phyloP scores from a whole-genome alignment of 2,797 vertebrate genomes.

The Rhinoraja longicauda region DNA sequence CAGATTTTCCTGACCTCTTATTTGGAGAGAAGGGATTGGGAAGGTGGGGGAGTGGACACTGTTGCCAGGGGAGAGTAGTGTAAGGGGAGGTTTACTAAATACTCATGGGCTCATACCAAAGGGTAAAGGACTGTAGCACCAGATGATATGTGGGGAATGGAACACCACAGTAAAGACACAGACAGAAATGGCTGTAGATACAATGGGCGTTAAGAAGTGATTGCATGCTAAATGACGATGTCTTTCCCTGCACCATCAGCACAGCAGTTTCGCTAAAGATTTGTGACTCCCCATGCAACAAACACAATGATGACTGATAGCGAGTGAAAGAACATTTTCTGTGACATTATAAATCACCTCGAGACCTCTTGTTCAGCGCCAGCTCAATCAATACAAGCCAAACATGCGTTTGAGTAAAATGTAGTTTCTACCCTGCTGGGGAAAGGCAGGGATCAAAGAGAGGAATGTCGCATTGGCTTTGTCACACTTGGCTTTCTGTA shows the following conservation, averaged over 20 bases:
- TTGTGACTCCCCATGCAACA: neutral
- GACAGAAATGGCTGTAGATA: neutral
- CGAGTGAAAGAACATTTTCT: neutral
- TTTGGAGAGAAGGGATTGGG: neutral
- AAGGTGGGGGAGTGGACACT: neutral
- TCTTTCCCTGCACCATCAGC: neutral
- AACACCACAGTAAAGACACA: neutral
- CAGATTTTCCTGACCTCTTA: neutral
- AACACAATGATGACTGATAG: neutral
- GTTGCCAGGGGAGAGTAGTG: too few relatives aligned
- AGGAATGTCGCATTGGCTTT: neutral
- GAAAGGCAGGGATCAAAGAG: conserved; percentile 20
- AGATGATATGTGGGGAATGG: neutral
- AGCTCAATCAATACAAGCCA: neutral
- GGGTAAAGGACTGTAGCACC: neutral
- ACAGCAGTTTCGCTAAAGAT: neutral
- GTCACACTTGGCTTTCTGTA: neutral
- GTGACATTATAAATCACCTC: conserved; percentile 9
- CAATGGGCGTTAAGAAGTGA: neutral
- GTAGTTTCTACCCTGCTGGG: neutral
- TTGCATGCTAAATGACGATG: neutral
- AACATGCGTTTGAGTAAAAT: neutral
- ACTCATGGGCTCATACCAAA: neutral
- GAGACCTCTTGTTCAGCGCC: neutral
- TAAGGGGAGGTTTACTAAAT: neutral